phyloP scores from a whole-genome alignment of 1,140 invertebrate genomes.

The Bombus haemorrhoidalis region DNA sequence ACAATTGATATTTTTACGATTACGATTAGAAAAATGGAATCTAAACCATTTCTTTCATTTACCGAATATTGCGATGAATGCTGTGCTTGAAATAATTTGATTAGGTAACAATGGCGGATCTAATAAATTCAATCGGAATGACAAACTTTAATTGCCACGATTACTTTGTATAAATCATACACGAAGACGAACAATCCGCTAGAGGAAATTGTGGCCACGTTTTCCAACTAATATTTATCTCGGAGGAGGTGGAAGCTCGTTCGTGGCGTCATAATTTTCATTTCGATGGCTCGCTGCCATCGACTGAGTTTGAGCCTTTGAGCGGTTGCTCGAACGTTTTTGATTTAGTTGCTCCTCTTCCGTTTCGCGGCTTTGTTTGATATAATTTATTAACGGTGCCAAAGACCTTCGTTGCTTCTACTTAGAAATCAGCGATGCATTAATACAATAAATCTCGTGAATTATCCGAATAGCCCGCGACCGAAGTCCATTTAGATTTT shows the following conservation, averaged over 20 bases:
- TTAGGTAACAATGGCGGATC: too few species aligned
- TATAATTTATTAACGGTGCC: slow-evolving; percentile 31
- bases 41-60: too few species aligned
- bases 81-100: too few species aligned
- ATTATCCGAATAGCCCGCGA: not conserved
- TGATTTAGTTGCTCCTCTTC: slow-evolving; percentile 42
- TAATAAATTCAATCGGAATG: too few species aligned
- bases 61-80: too few species aligned
- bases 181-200: not conserved
- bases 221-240: slow-evolving; percentile 14
- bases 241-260: too few species aligned
- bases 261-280: slow-evolving; percentile 19
- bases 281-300: slow-evolving; percentile 35
- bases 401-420: not conserved
- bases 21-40: too few species aligned
- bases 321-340: slow-evolving; percentile 26
- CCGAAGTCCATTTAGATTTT: not conserved
- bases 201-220: not conserved
- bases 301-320: not conserved
- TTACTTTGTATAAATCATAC: too few species aligned
- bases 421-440: slow-evolving; percentile 29
- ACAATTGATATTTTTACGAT: not conserved
- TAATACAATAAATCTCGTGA: slow-evolving; percentile 30
- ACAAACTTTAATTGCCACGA: too few species aligned
- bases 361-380: slow-evolving; percentile 28